Percentiles rank a stretch among this genome's conserved stretches.
phyloP scores from a whole-genome alignment of 2,113 vertebrate genomes.

The Malurus elegans region DNA sequence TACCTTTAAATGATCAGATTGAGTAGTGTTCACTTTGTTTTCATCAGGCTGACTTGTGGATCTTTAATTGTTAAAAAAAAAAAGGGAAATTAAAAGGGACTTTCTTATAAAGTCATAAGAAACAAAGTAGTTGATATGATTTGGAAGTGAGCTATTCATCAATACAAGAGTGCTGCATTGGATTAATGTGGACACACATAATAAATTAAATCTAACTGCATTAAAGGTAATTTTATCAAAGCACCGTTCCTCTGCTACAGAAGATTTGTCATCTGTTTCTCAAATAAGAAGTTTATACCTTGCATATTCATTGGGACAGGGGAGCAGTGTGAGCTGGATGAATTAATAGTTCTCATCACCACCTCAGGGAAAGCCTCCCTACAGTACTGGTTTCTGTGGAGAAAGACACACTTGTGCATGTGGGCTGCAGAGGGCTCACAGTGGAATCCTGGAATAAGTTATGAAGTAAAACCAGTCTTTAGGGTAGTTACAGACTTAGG shows the following conservation, averaged over 20 bases:
- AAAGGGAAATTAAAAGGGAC: background rate
- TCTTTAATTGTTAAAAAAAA: background rate
- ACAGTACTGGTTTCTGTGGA: background rate
- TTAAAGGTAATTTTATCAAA: background rate
- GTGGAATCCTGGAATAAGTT: background rate
- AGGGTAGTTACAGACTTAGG: background rate
- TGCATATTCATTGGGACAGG: background rate
- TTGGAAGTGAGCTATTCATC: background rate
- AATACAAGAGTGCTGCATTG: background rate
- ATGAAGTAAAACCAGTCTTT: background rate
- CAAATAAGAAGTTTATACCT: background rate
- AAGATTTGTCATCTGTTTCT: background rate
- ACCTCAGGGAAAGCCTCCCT: background rate
- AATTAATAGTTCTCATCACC: background rate
- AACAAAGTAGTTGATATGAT: background rate
- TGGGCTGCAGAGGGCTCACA: background rate
- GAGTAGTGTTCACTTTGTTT: background rate
- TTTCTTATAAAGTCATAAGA: background rate
- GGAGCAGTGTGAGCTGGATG: background rate
- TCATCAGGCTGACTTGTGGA: background rate
- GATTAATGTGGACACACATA: background rate
- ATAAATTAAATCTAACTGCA: background rate
- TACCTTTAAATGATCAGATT: background rate
- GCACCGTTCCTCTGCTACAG: background rate
- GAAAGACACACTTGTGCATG: background rate